phyloP scores from a whole-genome alignment of 64 coral and sea anemone species.

The Montipora foliosa region DNA sequence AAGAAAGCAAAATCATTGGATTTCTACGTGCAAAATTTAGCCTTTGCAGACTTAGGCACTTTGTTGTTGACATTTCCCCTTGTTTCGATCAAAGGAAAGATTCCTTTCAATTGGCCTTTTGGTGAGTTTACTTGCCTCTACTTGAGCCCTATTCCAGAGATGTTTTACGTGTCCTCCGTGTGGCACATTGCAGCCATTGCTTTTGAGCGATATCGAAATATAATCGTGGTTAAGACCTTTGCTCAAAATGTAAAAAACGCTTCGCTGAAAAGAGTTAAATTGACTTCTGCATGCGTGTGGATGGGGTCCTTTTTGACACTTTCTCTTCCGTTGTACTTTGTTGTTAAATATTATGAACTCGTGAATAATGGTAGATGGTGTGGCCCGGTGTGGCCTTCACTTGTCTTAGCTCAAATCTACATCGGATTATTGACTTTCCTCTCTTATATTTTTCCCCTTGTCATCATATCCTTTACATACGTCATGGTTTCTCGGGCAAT shows the following conservation, averaged over 20 bases:
- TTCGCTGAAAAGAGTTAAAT: not conserved
- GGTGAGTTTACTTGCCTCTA: conserved; percentile 50
- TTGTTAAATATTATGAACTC: conserved; percentile 1
- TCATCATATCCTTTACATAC: conserved; percentile 58
- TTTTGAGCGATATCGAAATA: conserved; percentile 51
- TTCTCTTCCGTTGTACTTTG: conserved; percentile 56
- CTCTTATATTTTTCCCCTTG: conserved; percentile 39
- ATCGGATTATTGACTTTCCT: conserved; percentile 12
- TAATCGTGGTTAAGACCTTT: not conserved
- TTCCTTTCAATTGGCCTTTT: conserved; percentile 44
- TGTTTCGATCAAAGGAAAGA: conserved; percentile 31
- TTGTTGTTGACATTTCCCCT: conserved; percentile 51
- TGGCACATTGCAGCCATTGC: conserved; percentile 53
- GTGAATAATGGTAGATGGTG: not conserved
- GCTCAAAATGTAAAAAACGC: not conserved
- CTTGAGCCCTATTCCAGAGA: conserved; percentile 33
- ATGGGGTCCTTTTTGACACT: conserved; percentile 27
- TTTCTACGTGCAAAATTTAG: conserved; percentile 55
- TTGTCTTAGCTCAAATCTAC: not conserved
- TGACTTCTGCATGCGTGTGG: conserved; percentile 43
- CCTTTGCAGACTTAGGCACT: conserved; percentile 51
- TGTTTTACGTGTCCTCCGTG: conserved; percentile 48
- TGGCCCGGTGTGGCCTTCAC: not conserved
- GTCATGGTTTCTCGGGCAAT: conserved; percentile 38
- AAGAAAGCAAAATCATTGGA: conserved; percentile 24